Percentiles rank a stretch among this genome's conserved stretches.
phyloP scores from a whole-genome alignment of 2,888 invertebrate species.

The Cosmopolites sordidus region DNA sequence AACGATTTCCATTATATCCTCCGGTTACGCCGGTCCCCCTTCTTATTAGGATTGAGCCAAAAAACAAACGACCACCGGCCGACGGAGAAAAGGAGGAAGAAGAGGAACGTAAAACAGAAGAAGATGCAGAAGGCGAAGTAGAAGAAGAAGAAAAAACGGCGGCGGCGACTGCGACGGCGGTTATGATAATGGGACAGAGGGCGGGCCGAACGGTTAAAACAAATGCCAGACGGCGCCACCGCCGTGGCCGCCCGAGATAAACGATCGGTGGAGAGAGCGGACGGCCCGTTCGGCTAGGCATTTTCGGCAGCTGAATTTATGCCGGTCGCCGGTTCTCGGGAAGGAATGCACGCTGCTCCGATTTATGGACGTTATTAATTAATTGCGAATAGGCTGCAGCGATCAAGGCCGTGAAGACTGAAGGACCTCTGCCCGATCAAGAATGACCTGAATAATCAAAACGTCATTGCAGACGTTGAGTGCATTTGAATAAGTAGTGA shows the following conservation, averaged over 20 bases:
- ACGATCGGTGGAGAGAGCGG: conserved; percentile 21
- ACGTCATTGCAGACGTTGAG: too few species aligned
- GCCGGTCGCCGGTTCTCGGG: conserved; percentile 19
- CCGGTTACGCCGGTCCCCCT: too few species aligned
- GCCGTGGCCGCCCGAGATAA: conserved; percentile 36
- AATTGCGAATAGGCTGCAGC: conserved; percentile 16
- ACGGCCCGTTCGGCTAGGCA: conserved; percentile 8
- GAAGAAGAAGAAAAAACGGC: conserved; percentile 17
- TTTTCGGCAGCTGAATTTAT: conserved; percentile 28
- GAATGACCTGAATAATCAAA: too few species aligned
- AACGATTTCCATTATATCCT: too few species aligned
- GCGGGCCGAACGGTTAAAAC: conserved; percentile 37
- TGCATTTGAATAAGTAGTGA: too few species aligned
- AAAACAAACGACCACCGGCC: too few species aligned
- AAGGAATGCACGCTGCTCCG: conserved; percentile 15
- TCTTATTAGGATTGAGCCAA: too few species aligned
- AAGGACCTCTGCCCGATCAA: too few species aligned
- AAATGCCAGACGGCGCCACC: conserved; percentile 40
- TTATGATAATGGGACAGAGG: conserved; percentile 40
- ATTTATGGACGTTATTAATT: conserved; percentile 25
- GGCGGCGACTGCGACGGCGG: conserved; percentile 18
- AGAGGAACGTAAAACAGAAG: neutral
- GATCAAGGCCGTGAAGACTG: neutral
- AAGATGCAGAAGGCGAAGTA: conserved; percentile 7
- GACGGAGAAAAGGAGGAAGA: too few species aligned